phyloP scores from a whole-genome alignment of 1,140 invertebrate genomes.

The Bilobella aurantiaca region DNA sequence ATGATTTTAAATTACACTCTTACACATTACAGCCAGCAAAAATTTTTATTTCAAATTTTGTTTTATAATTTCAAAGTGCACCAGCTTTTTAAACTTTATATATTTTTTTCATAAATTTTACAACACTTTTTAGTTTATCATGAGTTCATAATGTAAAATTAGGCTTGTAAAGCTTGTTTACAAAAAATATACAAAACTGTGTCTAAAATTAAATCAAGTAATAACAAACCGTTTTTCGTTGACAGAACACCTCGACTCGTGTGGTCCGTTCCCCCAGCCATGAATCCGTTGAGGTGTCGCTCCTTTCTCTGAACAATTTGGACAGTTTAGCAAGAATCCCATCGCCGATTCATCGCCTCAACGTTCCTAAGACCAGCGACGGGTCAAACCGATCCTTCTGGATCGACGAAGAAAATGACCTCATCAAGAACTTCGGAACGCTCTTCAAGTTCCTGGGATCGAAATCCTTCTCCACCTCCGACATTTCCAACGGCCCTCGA shows the following conservation, averaged over 20 bases:
- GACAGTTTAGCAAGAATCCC: constrained; percentile 61
- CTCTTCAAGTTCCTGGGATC: constrained; percentile 66
- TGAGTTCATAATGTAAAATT: too few relatives aligned
- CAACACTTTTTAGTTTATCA: too few relatives aligned
- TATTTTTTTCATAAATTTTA: too few relatives aligned
- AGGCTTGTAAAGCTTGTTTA: too few relatives aligned
- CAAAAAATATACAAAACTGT: too few relatives aligned
- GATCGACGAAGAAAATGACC: constrained; percentile 58
- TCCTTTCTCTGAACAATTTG: constrained; percentile 65
- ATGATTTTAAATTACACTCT: too few relatives aligned
- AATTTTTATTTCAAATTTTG: too few relatives aligned
- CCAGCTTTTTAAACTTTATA: too few relatives aligned
- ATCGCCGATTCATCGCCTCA: constrained; percentile 50
- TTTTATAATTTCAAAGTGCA: too few relatives aligned
- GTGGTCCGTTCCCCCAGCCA: constrained; percentile 67
- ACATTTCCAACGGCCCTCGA: constrained; percentile 46
- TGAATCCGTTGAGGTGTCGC: constrained; percentile 66
- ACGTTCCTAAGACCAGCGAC: constrained; percentile 37
- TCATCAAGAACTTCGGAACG: constrained; percentile 64
- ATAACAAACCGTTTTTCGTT: constrained; percentile 5
- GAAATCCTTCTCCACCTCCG: constrained; percentile 68
- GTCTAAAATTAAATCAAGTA: too few relatives aligned
- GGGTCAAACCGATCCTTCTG: constrained; percentile 23
- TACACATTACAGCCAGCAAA: too few relatives aligned
- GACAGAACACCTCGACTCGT: constrained; percentile 31